These are phyloP conservation scores for Cebidichthys violaceus DNA, from an alignment of 2,113 vertebrate species.

Conservation along the genomic window DNA sequence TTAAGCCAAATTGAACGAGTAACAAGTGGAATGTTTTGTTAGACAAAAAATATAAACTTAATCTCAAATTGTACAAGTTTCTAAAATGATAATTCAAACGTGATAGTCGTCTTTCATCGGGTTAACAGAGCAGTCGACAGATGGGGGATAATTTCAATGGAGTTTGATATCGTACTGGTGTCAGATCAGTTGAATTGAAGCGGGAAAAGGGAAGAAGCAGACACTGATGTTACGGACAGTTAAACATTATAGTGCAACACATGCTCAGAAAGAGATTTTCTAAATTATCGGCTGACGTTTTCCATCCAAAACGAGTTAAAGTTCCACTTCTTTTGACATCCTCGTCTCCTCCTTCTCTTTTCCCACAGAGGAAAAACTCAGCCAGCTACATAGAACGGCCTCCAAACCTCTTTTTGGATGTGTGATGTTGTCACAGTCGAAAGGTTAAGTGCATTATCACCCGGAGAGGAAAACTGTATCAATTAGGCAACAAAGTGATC, in stretches of 20 bases:
- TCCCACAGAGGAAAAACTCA: conserved; percentile 11
- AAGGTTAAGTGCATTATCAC: conserved; percentile 58
- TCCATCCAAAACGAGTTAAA: neutral
- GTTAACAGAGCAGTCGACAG: conserved; percentile 31
- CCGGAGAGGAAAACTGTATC: conserved; percentile 45
- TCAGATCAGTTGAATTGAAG: conserved; percentile 9
- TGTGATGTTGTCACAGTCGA: conserved; percentile 58
- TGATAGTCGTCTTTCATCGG: conserved; percentile 24
- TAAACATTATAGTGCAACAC: conserved; percentile 45
- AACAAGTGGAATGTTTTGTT: conserved; percentile 77
- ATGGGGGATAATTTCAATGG: conserved; percentile 12
- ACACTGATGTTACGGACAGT: conserved; percentile 28
- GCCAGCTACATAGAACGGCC: conserved; percentile 69
- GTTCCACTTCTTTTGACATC: neutral
- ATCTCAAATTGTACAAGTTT: conserved; percentile 53
- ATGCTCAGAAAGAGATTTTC: conserved; percentile 48
- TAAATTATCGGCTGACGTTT: conserved; percentile 28
- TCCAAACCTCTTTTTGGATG: conserved; percentile 30
- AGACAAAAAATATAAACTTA: conserved; percentile 55
- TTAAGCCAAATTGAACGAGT: conserved; percentile 54
- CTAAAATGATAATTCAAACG: conserved; percentile 56
- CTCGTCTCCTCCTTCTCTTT: conserved; percentile 12
- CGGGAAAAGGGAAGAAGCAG: conserved; percentile 28
- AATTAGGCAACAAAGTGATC: conserved; percentile 74
- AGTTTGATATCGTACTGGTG: neutral